Base-by-base conservation (phyloP, 2,797 vertebrate genomes). In the Microhierax caerulescens region DNA sequence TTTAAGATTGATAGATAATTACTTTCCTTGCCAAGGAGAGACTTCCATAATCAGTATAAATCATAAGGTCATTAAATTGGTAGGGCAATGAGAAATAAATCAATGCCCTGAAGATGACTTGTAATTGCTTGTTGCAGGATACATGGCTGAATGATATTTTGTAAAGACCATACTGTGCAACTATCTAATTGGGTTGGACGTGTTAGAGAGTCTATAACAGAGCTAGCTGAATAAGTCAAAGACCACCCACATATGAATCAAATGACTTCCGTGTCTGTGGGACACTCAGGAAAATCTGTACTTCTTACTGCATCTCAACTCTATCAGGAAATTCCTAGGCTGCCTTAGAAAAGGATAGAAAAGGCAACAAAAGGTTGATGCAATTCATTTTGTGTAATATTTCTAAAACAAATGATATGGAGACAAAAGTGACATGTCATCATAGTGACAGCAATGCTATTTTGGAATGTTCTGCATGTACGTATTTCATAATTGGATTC, bases 21-120 rank as follows among this genome's bases (percentile, higher is more conserved):
- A 96, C 94, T 96, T 91, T 90, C 61, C 72, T 76, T 95, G 83
- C 92, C 90, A 90, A 97, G 50, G 91, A 95, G 25, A 88, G 34
- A 68, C 93, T 95, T 84, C 84, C 81, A 92, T 77, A 93, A 92
- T 92, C 85, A 91, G 41, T 76, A 76, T 97, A 96, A 97, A 96
- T 97, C 93, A 93, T 80, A 85, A 90, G 91, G 76, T 97, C 88
- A 81, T 97, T 97, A 96, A 92, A 97, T 48, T 79, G 92, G 74
- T 94, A 95, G 82, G 65, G 86, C 85, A 93, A 91, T 51, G 73
- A 88, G 93, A 91, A 92, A 96, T 96, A 94, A 96, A 96, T 97
- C 95, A 95, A 5, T 82, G 93, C 86, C 77, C 95, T 87, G 88
- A 96, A 97, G 75, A 96, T 75, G 92, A 60, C 43, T 95, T 83